Base-by-base conservation (phyloP, 2,113 vertebrate genomes). In the Eublepharis macularius region DNA sequence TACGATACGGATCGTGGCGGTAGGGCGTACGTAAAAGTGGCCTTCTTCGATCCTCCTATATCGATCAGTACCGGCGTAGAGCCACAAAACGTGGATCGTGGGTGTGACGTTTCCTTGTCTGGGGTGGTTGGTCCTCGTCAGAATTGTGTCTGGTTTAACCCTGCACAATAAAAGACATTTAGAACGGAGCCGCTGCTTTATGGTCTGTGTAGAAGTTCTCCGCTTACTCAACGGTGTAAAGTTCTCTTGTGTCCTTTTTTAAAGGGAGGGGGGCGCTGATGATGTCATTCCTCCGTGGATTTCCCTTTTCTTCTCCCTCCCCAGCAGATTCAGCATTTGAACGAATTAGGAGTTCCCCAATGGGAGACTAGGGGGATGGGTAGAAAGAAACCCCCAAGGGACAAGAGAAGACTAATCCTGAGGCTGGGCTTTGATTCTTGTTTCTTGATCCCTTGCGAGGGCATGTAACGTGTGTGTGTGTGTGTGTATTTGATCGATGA, bases 341-440 rank as follows among this genome's bases (percentile, higher is more conserved):
- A 80, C n/a, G 76, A 49, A 45, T 4, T 4, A 78, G 75, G 81
- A 83, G 43, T 87, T 87, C 29, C 80, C 65, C 68, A 63, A 36
- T 12, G 7, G 21, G n/a, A 6, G 75, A 21, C 11, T 3, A 9
- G 51, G n/a, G 76, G 57, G 57, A 36, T 4, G 45, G 73, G 34
- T n/a, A 45, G 34, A n/a, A 49, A 51, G 36, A 78, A 81, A 17
- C 39, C 63, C 72, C 43, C 32, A 16, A 19, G 21, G 39, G 10
- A 21, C 36, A 41, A 41, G 11, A 60, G n/a, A 7, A 41, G 6
- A 13, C 57, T 4, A 63, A 39, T 41, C 29, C 36, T 74, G 51
- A 17, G 36, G 24, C 39, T 6, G 51, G 7, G 32, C 19, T 43
- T 21, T 16, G 34, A 54, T 39, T 4, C 16, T 34, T 29, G 4